Evolutionary conservation across 2,888 invertebrate genomes (phyloP).

Genomic region (Rhopalosiphum nymphaeae): DNA sequence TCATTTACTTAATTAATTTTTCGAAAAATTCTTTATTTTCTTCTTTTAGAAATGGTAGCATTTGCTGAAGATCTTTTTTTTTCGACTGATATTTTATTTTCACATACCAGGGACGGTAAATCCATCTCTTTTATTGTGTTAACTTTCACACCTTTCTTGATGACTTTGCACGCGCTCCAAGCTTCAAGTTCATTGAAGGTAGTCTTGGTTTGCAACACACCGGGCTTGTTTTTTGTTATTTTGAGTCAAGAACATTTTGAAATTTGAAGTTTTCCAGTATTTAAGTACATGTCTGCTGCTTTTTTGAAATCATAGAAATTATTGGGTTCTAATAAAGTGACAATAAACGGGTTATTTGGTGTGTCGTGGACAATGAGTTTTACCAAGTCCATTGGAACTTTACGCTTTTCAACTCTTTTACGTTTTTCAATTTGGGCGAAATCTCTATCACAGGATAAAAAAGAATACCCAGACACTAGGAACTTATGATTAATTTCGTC

Average conservation of each 20-base stretch:
- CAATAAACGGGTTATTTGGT: conserved; percentile 60
- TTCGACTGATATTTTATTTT: conserved; percentile 37
- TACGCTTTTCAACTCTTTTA: conserved; percentile 62
- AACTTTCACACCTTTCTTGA: conserved; percentile 61
- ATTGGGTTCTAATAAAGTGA: conserved; percentile 53
- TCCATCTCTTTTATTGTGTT: conserved; percentile 49
- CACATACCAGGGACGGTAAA: conserved; percentile 27
- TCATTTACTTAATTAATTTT: conserved; percentile 39
- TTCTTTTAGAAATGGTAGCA: conserved; percentile 39
- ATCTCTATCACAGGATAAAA: conserved; percentile 63
- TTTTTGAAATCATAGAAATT: conserved; percentile 53
- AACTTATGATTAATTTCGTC: conserved; percentile 64
- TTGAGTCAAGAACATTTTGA: conserved; percentile 57
- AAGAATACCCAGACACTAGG: conserved; percentile 63
- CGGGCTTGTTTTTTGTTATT: conserved; percentile 45
- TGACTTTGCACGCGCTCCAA: conserved; percentile 47
- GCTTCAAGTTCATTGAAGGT: conserved; percentile 40
- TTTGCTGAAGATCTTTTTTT: conserved; percentile 50
- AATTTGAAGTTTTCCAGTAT: conserved; percentile 62
- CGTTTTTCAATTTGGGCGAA: conserved; percentile 63
- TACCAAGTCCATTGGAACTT: conserved; percentile 60
- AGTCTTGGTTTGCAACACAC: conserved; percentile 54
- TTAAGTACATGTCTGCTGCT: conserved; percentile 57
- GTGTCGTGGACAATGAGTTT: conserved; percentile 49
- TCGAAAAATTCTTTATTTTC: conserved; percentile 37